Evolutionary conservation across 1,140 invertebrate genomes (phyloP).

Genomic region (Drosophila nigrodunni): DNA sequence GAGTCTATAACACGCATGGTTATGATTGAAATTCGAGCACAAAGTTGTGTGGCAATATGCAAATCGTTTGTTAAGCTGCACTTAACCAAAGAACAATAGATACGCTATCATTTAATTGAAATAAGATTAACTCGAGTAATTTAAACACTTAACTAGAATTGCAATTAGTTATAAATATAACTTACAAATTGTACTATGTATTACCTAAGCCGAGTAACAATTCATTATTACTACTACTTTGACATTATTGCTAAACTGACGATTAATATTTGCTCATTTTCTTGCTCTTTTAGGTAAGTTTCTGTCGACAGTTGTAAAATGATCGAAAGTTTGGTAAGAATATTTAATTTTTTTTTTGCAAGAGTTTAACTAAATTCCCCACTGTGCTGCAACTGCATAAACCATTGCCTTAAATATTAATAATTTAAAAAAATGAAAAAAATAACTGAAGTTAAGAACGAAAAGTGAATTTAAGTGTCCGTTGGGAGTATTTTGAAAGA

Average conservation of each 20-base stretch:
- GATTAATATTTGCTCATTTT: slow-evolving; percentile 30
- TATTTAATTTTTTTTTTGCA: neutral
- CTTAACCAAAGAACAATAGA: neutral
- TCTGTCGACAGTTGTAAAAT: slow-evolving; percentile 8
- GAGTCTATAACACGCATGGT: neutral
- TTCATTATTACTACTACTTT: neutral
- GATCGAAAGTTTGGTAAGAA: neutral
- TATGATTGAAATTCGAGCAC: neutral
- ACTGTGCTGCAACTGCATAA: neutral
- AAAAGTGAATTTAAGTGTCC: slow-evolving; percentile 48
- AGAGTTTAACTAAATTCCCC: slow-evolving; percentile 16
- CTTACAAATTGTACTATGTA: neutral
- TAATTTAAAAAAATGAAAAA: slow-evolving; percentile 19
- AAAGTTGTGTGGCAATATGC: neutral
- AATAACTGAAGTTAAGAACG: neutral
- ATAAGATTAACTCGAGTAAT: neutral
- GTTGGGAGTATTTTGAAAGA: neutral
- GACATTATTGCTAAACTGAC: neutral
- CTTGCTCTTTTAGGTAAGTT: slow-evolving; percentile 5
- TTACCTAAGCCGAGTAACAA: slow-evolving; percentile 1
- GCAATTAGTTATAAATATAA: neutral
- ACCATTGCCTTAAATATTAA: slow-evolving; percentile 20
- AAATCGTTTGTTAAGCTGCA: neutral
- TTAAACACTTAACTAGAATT: neutral
- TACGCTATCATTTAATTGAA: neutral